These are phyloP conservation scores for Heliconius ismenius DNA, from an alignment of 2,888 invertebrate species.

Conservation along the genomic window DNA sequence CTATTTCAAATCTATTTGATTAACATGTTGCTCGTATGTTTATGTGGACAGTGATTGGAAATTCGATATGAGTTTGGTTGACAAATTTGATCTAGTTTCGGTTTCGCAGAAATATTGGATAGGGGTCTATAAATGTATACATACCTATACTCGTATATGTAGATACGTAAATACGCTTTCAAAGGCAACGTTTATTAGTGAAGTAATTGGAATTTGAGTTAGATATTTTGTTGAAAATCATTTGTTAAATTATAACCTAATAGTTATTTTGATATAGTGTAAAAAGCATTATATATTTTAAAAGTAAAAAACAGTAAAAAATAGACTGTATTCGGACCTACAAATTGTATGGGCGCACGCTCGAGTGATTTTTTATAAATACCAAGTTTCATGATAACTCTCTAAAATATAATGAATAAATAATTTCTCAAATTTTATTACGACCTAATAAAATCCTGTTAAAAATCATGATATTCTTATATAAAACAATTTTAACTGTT, in stretches of 20 bases:
- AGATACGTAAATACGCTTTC: constrained; percentile 9
- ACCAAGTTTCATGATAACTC: too few relatives aligned
- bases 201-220: not conserved
- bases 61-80: constrained; percentile 14
- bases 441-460: not conserved
- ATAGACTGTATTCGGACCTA: too few relatives aligned
- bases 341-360: too few relatives aligned
- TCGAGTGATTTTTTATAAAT: too few relatives aligned
- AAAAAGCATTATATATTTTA: too few relatives aligned
- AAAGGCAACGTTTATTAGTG: not conserved
- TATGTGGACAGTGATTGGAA: constrained; percentile 23
- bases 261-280: not conserved
- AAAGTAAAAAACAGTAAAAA: too few relatives aligned
- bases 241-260: not conserved
- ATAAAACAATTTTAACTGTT: too few relatives aligned
- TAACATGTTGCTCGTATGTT: constrained; percentile 36
- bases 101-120: constrained; percentile 14
- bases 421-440: too few relatives aligned
- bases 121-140: not conserved
- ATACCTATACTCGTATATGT: not conserved
- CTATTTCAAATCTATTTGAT: constrained; percentile 37
- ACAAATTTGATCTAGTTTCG: constrained; percentile 17
- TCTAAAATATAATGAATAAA: too few relatives aligned
- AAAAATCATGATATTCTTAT: not conserved
- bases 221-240: not conserved